Conservation (phyloP, 2,797 vertebrate species). For the Aplochiton taeniatus region DNA sequence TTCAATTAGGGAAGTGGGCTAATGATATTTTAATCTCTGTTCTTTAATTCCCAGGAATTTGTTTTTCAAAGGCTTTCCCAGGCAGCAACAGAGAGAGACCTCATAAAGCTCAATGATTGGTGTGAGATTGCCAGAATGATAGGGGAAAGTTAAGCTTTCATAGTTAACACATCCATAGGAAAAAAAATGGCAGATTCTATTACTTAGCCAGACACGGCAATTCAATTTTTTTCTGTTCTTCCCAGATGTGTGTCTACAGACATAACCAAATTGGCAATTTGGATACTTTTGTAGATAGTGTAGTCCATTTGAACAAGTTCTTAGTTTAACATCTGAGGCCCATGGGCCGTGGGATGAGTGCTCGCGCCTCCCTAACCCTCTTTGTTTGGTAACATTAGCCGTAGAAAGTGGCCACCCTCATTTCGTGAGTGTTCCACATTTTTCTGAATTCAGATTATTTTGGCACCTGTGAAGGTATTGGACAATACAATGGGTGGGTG, state of each 20-base stretch:
- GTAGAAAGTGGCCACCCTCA: conserved; percentile 25
- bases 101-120: conserved; percentile 95
- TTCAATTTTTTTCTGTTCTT: conserved; percentile 85
- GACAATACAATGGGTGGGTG: conserved; percentile 3
- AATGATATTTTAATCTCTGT: conserved; percentile 99
- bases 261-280: conserved; percentile 85
- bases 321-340: conserved; percentile 71
- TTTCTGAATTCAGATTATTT: neutral
- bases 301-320: conserved; percentile 86
- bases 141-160: conserved; percentile 93
- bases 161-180: conserved; percentile 83
- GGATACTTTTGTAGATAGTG: conserved; percentile 86
- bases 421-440: conserved; percentile 34
- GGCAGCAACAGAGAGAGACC: conserved; percentile 86
- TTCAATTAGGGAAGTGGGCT: conserved; percentile 96
- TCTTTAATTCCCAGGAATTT: conserved; percentile 95
- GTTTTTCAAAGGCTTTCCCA: conserved; percentile 95
- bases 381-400: conserved; percentile 2
- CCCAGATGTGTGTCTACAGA: conserved; percentile 77
- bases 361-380: conserved; percentile 39
- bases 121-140: conserved; percentile 89
- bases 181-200: conserved; percentile 72
- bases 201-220: conserved; percentile 76
- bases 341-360: conserved; percentile 30
- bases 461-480: neutral